A percentile compares a stretch with the other conserved stretches of the same genome.
phyloP scores from a whole-genome alignment of 2,888 invertebrate genomes.

The Tortricodes alternella region DNA sequence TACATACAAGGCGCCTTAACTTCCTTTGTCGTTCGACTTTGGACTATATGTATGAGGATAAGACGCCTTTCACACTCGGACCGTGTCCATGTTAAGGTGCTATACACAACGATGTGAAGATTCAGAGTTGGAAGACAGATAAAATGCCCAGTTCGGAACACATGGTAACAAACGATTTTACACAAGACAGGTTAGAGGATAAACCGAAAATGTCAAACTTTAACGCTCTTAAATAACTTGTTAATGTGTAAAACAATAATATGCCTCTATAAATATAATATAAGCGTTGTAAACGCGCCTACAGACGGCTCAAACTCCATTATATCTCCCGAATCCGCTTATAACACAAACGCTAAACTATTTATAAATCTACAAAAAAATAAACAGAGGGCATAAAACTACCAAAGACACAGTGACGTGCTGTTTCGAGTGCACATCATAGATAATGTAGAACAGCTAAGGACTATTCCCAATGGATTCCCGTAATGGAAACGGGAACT shows the following conservation, averaged over 20 bases:
- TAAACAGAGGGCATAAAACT: constrained; percentile 41
- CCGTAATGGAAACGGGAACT: too few species aligned
- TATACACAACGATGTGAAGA: constrained; percentile 73
- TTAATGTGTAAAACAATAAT: constrained; percentile 51
- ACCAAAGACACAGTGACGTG: constrained; percentile 35
- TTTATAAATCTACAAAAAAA: constrained; percentile 54
- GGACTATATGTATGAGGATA: neutral
- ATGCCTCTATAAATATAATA: constrained; percentile 46
- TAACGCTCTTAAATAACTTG: constrained; percentile 44
- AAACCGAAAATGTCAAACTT: constrained; percentile 50
- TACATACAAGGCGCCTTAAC: constrained; percentile 30
- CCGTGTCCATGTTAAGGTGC: constrained; percentile 34
- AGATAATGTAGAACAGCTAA: too few species aligned
- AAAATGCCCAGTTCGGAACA: constrained; percentile 67
- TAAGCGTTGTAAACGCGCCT: constrained; percentile 33
- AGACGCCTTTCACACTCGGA: constrained; percentile 24
- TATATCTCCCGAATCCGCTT: constrained; percentile 48
- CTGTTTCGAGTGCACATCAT: constrained; percentile 8
- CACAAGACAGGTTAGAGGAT: constrained; percentile 42
- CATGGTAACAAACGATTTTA: constrained; percentile 63
- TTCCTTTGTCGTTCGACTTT: neutral
- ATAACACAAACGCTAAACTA: constrained; percentile 39
- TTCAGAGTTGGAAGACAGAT: constrained; percentile 57
- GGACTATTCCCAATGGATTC: too few species aligned
- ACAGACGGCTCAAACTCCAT: constrained; percentile 36